Base-by-base conservation (phyloP, 2,888 invertebrate species). In the Halictus quadricinctus region DNA sequence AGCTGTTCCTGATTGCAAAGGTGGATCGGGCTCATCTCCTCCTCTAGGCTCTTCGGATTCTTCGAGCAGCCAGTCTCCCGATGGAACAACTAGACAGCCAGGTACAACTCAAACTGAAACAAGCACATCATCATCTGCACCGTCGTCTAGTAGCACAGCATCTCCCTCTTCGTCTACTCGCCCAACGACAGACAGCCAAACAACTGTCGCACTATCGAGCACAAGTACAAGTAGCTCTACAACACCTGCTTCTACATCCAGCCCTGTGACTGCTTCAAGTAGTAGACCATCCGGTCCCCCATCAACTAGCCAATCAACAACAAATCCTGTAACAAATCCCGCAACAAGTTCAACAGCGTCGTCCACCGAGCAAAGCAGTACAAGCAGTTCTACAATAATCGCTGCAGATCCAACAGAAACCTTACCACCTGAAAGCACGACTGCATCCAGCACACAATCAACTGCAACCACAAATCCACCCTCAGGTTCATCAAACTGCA, bases 1-100 rank as follows among this genome's bases (percentile, higher is more conserved):
- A 95, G 95, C 95, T 69, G 96, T 96, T 13, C 88, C 92, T 41
- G 90, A 91, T 58, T 93, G 93, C 58, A 90, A 88, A 85, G 87
- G 36, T 89, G 79, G 69, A 25, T 87, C 91, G 7, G 84, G 66
- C 36, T 41, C 82, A 0, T 84, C 91, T 12, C 73, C 66, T 21
- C n/a, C 80, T 36, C 64, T 87, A 0, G 88, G n/a, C 1, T 50
- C 82, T 15, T 79, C 54, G 1, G 80, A 81, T 41, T 70, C 80
- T 21, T 83, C 85, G 3, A 12, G 50, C 4, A 88, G 86, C 10
- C 88, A 64, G 29, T 64, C 87, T 81, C 6, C 84, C 10, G 77
- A 73, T 10, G 73, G 46, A 25, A 69, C 72, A 2, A 70, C 74
- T 54, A 25, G 1, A 48, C 72, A 18, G 7, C 69, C 76, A 50